Evolutionary conservation across 2,113 vertebrate species (phyloP).

Genomic region (Rhinoptilus africanus): DNA sequence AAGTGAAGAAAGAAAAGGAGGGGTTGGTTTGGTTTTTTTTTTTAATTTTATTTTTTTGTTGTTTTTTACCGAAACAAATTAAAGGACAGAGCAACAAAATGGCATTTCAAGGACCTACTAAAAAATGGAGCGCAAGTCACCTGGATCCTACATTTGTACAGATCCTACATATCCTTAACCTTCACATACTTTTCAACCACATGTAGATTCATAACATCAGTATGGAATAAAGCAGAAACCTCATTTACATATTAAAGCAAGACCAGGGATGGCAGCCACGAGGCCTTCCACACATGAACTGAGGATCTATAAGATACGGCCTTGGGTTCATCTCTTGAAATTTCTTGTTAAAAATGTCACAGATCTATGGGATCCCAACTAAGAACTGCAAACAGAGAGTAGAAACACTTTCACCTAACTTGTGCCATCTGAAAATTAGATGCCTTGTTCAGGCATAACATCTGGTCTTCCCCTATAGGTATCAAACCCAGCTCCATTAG

Average conservation of each 20-base stretch:
- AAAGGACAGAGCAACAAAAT: neutral
- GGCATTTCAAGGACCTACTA: neutral
- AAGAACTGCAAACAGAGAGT: neutral
- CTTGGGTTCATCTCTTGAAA: neutral
- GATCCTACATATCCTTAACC: neutral
- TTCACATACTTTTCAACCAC: neutral
- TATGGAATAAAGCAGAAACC: neutral
- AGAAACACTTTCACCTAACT: neutral
- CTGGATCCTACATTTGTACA: neutral
- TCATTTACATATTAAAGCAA: neutral
- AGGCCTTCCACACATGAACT: neutral
- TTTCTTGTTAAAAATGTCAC: neutral
- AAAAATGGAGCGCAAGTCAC: neutral
- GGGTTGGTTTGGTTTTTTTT: neutral
- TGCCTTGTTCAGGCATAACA: neutral
- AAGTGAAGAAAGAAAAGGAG: neutral
- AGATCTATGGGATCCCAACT: neutral
- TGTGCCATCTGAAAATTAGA: neutral
- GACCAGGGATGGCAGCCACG: neutral
- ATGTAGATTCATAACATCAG: neutral
- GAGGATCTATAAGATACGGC: neutral
- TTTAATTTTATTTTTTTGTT: too few species aligned
- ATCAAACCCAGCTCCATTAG: neutral
- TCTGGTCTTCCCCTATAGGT: neutral
- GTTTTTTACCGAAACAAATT: neutral